phyloP scores from a whole-genome alignment of 2,888 invertebrate species.

The Mylabris sibirica region DNA sequence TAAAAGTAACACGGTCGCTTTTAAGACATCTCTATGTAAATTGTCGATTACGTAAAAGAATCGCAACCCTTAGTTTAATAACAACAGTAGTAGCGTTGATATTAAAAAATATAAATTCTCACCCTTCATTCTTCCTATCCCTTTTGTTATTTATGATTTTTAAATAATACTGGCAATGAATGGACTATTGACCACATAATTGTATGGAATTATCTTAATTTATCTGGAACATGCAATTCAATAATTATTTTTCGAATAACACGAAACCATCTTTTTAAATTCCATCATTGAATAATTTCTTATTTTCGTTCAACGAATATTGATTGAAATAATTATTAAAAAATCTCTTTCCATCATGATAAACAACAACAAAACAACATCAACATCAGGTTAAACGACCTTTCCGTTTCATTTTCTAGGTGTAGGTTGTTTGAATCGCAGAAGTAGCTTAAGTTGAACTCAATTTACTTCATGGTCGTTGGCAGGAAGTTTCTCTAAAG shows the following conservation, averaged over 20 bases:
- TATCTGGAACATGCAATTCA: neutral
- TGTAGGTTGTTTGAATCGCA: conserved; percentile 3
- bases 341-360: neutral
- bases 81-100: neutral
- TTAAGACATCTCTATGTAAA: neutral
- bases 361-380: neutral
- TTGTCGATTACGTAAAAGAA: neutral
- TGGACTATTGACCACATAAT: neutral
- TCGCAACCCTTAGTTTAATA: neutral
- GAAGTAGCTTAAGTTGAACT: conserved; percentile 9
- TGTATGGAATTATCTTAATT: neutral
- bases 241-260: neutral
- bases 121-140: too few species aligned
- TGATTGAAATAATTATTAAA: neutral
- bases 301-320: neutral
- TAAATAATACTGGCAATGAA: neutral
- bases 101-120: neutral
- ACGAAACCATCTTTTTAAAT: neutral
- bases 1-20: neutral
- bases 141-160: too few species aligned
- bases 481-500: conserved; percentile 9
- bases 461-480: conserved; percentile 10
- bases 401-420: neutral
- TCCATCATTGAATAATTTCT: neutral
- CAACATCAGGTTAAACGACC: neutral